phyloP scores from a whole-genome alignment of 2,113 vertebrate species.

The Marmota flaviventris region DNA sequence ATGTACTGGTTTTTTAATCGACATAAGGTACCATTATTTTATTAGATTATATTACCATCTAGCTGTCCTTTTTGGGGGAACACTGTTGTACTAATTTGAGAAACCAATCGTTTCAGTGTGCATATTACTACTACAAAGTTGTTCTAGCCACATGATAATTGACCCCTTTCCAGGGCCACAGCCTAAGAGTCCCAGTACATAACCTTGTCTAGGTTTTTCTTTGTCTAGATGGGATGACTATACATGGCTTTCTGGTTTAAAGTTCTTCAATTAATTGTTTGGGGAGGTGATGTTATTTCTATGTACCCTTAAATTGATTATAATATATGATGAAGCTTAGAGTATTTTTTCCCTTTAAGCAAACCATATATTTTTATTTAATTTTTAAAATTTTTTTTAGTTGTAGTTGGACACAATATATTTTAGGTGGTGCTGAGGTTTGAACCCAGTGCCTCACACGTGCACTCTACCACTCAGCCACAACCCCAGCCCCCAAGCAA shows the following conservation, averaged over 20 bases:
- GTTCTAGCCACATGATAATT: not conserved
- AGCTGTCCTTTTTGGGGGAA: not conserved
- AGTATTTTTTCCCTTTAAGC: not conserved
- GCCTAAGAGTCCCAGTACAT: not conserved
- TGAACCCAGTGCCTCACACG: too few species aligned
- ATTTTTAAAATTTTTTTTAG: too few species aligned
- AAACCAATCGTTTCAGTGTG: not conserved
- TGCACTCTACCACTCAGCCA: too few species aligned
- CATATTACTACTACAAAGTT: not conserved
- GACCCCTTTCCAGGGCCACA: not conserved
- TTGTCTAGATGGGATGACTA: not conserved
- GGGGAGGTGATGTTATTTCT: not conserved
- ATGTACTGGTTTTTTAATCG: not conserved
- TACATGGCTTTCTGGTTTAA: constrained; percentile 15
- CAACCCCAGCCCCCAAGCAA: too few species aligned
- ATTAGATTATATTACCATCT: constrained; percentile 17
- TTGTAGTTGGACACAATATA: too few species aligned
- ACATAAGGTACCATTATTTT: not conserved
- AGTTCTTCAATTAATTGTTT: not conserved
- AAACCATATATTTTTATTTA: not conserved
- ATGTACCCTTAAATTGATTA: not conserved
- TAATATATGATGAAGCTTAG: not conserved
- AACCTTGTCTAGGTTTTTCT: constrained; percentile 4
- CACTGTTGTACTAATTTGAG: not conserved
- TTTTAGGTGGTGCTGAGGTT: too few species aligned